Conservation (phyloP, 2,113 vertebrate species). For the Pampusana beccarii region DNA sequence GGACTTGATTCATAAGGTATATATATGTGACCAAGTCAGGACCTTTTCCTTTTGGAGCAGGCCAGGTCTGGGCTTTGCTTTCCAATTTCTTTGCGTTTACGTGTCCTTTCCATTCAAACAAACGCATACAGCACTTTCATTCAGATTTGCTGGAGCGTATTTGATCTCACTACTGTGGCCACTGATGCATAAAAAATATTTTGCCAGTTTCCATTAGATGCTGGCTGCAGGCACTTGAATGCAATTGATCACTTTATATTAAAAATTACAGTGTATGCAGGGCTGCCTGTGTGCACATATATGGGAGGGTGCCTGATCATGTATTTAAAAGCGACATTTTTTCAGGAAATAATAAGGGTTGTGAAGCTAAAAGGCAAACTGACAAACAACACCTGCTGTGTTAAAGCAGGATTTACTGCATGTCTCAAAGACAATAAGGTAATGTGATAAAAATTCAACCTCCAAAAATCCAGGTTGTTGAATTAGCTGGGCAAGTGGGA, state of each 20-base stretch:
- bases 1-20: not conserved
- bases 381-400: not conserved
- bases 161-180: not conserved
- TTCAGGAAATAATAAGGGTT: not conserved
- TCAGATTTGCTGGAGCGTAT: not conserved
- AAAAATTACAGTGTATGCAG: not conserved
- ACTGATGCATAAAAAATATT: not conserved
- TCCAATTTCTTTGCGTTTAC: not conserved
- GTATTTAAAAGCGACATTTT: not conserved
- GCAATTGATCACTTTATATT: not conserved
- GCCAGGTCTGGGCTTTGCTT: not conserved
- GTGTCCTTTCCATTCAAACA: not conserved
- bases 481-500: not conserved
- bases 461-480: not conserved
- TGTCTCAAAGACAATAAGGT: not conserved
- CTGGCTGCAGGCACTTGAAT: not conserved
- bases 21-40: not conserved
- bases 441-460: not conserved
- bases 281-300: fast-evolving
- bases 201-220: not conserved
- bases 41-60: not conserved
- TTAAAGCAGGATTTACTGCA: not conserved
- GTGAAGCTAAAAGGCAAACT: not conserved
- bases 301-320: not conserved
- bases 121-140: not conserved